Conservation (phyloP, 2,113 vertebrate genomes). For the Melanostigma gelatinosum region DNA sequence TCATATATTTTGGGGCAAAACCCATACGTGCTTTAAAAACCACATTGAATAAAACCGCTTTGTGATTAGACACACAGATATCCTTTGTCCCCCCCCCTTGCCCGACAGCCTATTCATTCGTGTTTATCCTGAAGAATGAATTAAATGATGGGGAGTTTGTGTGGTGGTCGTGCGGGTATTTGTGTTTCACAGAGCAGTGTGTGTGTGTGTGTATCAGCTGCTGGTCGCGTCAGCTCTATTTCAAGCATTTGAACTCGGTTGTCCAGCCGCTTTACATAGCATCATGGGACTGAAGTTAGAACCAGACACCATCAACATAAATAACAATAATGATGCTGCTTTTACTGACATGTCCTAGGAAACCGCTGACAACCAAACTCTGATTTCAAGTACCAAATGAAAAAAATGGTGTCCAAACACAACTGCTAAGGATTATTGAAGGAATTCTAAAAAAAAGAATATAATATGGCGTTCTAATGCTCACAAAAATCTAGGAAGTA, state of each 20-base stretch:
- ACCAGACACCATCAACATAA: conserved; percentile 8
- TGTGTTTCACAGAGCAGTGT: conserved; percentile 26
- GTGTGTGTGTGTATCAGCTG: conserved; percentile 66
- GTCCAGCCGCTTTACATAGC: conserved; percentile 50
- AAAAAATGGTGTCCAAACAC: neutral
- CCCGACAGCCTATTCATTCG: neutral
- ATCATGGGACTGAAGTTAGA: conserved; percentile 42
- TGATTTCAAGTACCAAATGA: neutral
- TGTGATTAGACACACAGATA: neutral
- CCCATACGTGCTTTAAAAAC: no score
- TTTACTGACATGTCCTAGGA: conserved; percentile 9
- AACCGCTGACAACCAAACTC: neutral
- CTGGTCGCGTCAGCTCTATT: conserved; percentile 70
- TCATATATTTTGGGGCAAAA: no score
- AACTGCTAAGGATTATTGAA: neutral
- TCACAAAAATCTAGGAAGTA: neutral
- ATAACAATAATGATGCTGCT: conserved; percentile 13
- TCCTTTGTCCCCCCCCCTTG: neutral
- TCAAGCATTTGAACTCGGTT: conserved; percentile 63
- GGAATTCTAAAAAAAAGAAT: neutral
- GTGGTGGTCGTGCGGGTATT: conserved; percentile 49
- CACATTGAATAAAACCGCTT: neutral
- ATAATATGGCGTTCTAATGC: neutral
- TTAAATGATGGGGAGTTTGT: neutral
- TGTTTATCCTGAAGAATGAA: neutral